Conservation (phyloP, 1,140 invertebrate species). For the Scaptomyza graminum region DNA sequence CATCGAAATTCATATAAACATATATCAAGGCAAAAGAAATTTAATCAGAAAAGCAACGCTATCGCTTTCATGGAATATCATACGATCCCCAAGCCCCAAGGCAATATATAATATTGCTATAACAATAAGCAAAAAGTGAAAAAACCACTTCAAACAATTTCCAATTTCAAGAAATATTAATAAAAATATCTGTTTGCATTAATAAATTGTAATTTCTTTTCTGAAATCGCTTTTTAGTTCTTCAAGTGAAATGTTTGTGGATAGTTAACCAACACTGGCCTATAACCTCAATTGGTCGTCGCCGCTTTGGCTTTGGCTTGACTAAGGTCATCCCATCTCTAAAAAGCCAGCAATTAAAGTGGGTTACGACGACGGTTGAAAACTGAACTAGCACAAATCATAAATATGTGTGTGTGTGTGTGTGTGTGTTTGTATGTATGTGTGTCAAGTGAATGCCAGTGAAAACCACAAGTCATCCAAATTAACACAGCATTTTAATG, state of each 20-base stretch:
- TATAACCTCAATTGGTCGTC: conserved; percentile 29
- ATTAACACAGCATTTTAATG: not conserved
- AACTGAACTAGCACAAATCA: conserved; percentile 54
- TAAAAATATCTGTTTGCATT: conserved; percentile 38
- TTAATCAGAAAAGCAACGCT: conserved; percentile 1
- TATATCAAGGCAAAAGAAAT: conserved; percentile 1
- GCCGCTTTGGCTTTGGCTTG: not conserved
- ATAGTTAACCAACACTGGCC: conserved; percentile 35
- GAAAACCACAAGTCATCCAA: conserved; percentile 25
- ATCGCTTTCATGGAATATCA: conserved; percentile 4
- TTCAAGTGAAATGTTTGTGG: not conserved
- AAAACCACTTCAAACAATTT: not conserved
- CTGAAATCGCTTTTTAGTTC: too few relatives aligned
- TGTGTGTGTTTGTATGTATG: not conserved
- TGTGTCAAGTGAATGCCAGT: conserved; percentile 8
- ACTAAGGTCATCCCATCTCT: conserved; percentile 44
- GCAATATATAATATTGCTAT: conserved; percentile 46
- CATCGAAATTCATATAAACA: not conserved
- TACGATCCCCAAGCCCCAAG: conserved; percentile 31
- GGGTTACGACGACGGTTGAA: conserved; percentile 67
- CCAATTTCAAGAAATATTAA: conserved; percentile 30
- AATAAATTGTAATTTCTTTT: not conserved
- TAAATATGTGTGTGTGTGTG: conserved; percentile 1
- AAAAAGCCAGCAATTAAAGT: conserved; percentile 28
- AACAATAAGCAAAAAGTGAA: conserved; percentile 65